Evolutionary conservation across 2,797 vertebrate genomes (phyloP), one percentile per base, ranked within the genome.

Genomic region (Danio tinwini): DNA sequence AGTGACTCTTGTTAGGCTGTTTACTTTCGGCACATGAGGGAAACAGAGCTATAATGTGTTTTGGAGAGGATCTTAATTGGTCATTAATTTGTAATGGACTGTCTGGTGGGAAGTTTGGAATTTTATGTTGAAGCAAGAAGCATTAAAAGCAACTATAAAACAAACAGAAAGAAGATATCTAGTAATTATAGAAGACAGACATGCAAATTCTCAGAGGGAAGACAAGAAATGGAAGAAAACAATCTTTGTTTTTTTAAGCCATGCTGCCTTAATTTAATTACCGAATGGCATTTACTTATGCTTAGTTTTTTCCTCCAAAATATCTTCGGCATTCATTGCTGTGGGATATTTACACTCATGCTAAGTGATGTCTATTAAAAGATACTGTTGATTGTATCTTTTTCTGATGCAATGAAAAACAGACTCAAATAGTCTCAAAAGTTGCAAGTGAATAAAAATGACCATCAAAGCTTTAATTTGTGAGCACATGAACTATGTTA

Each of bases 261-360:
- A 81, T 65, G 50, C 73, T 42, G 42, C 29, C 17, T 78, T 74
- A 55, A 77, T 77, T 76, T 82, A 74, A 80, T 61, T 75, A 82
- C 68, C 74, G 81, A 82, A 75, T 69, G 71, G 68, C 49, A 71
- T 59, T 68, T 21, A 49, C 59, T 65, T 80, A 82, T 80, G 67
- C 29, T 29, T 1, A 29, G 67, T 40, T 42, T 17, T 82, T 59
- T 61, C 76, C 74, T 64, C 63, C 56, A 72, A 80, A 80, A 81
- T 40, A 78, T 63, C 64, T 73, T 68, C 74, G 69, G 61, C 29
- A 69, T 16, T 40, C 29, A 52, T 70, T 76, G 71, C 76, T 47
- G 55, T 76, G 56, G 69, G 64, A 50, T 71, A 75, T 79, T 71
- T 80, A 75, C 56, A 62, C 73, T 79, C 56, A 21, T 42, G 49